Evolutionary conservation across 2,888 invertebrate genomes (phyloP).

Genomic region (Drosophila setosimentum): DNA sequence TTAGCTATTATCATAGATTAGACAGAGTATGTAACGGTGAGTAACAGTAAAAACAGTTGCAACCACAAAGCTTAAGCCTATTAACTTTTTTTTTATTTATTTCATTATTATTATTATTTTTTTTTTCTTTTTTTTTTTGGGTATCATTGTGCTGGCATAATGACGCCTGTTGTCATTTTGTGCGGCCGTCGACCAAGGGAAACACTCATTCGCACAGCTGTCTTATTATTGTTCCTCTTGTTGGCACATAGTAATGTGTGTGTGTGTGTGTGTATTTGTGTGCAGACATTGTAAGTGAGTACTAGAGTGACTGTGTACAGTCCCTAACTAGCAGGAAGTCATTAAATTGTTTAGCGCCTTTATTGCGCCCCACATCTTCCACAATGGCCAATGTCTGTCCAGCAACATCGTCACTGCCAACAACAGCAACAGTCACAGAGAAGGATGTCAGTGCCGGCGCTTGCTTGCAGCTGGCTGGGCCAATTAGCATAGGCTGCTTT

Average conservation of each 20-base stretch:
- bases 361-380: slow-evolving; percentile 42
- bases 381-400: slow-evolving; percentile 33
- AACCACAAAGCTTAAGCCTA: background rate
- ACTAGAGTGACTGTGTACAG: slow-evolving; percentile 34
- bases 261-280: slow-evolving; percentile 9
- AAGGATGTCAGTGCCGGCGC: slow-evolving; percentile 33
- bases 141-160: slow-evolving; percentile 48
- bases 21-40: slow-evolving; percentile 15
- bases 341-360: slow-evolving; percentile 77
- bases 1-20: background rate
- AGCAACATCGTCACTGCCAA: slow-evolving; percentile 2
- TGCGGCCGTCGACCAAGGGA: slow-evolving; percentile 56
- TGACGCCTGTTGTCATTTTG: slow-evolving; percentile 70
- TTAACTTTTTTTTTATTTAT: slow-evolving; percentile 10
- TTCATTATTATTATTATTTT: slow-evolving; percentile 9
- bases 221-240: slow-evolving; percentile 53
- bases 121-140: slow-evolving; percentile 4
- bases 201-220: slow-evolving; percentile 72
- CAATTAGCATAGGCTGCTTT: slow-evolving; percentile 43
- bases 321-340: slow-evolving; percentile 75
- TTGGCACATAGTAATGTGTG: slow-evolving; percentile 34
- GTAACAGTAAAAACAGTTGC: background rate
- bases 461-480: slow-evolving; percentile 38
- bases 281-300: slow-evolving; percentile 13
- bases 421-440: slow-evolving; percentile 14